Base-by-base conservation (phyloP, 1,140 invertebrate genomes). In the Ostrea denselamellosa region DNA sequence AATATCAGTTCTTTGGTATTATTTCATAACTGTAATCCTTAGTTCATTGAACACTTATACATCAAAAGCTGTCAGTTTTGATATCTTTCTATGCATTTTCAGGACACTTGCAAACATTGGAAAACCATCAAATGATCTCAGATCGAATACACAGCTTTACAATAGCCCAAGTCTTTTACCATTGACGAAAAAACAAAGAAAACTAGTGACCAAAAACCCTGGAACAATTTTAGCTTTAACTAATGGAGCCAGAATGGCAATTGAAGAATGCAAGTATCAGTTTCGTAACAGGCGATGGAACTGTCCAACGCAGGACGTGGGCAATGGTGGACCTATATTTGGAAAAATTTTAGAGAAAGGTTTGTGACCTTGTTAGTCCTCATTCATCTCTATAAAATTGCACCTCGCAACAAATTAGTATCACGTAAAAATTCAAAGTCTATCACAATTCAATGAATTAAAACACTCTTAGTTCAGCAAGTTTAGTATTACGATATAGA, bases 201-300 rank as follows among this genome's bases (percentile, higher is more conserved):
- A 92, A 81, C 83, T 95, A 14, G 93, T 94, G 5, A 91, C 93
- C 2, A 92, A 93, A 83, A 93, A 95, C 87, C 93, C 93, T 22
- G 94, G 93, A 3, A 92, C 95, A 94, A 88, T 95, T 56, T 85
- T 92, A 53, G 93, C 93, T 9, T 88, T 95, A 9, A 92, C 90
- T 9, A 92, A 90, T 83, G 94, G 94, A 17, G 94, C 94, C 14
- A 90, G 92, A 77, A 92, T 94, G 86, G 94, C 95, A 3, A 93
- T 95, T 8, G 91, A 94, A 19, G 94, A 95, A 89, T 95, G 95
- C 87, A 91, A 94, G 87, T 90, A 91, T 87, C 94, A 95, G 87
- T 95, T 95, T 85, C 84, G 91, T 85, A 92, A 93, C 84, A 89
- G 94, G 56, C 92, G 92, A 28, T 95, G 95, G 95, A 95, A 95